Percentiles rank a stretch among this genome's conserved stretches.
phyloP scores from a whole-genome alignment of 1,140 invertebrate genomes.

The Philaenus spumarius region DNA sequence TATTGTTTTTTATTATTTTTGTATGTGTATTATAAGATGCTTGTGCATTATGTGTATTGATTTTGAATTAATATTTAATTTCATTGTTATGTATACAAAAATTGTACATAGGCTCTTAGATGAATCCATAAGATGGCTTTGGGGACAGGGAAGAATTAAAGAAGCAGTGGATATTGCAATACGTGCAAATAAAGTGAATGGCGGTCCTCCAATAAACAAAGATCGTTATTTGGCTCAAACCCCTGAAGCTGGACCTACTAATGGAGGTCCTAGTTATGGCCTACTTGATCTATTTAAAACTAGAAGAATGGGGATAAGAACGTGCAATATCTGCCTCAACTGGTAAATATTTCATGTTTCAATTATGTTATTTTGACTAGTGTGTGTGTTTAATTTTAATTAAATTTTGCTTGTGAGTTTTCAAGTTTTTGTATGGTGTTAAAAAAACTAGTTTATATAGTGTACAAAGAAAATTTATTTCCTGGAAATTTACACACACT shows the following conservation, averaged over 20 bases:
- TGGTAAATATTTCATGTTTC: constrained; percentile 47
- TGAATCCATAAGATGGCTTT: constrained; percentile 78
- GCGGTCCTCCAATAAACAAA: constrained; percentile 50
- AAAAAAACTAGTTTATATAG: too few species aligned
- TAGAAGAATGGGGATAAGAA: constrained; percentile 68
- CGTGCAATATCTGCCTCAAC: constrained; percentile 71
- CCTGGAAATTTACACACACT: too few species aligned
- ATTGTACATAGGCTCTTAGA: constrained; percentile 72
- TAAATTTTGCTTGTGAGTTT: too few species aligned
- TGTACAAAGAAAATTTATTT: too few species aligned
- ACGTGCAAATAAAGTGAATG: constrained; percentile 64
- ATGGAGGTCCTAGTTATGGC: constrained; percentile 43
- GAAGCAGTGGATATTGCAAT: constrained; percentile 66
- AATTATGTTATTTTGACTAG: neutral
- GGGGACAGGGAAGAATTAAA: constrained; percentile 62
- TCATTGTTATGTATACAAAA: neutral
- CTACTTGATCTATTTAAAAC: constrained; percentile 68
- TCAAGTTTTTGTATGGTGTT: too few species aligned
- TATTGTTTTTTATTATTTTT: too few species aligned
- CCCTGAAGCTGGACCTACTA: constrained; percentile 38
- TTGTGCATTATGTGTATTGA: neutral
- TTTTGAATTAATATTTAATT: neutral
- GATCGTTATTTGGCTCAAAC: constrained; percentile 53
- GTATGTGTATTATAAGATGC: too few species aligned
- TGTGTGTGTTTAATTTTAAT: neutral